A percentile compares a stretch with the other conserved stretches of the same genome.
phyloP scores from a whole-genome alignment of 2,113 vertebrate species.

The human (Homo sapiens) region DNA sequence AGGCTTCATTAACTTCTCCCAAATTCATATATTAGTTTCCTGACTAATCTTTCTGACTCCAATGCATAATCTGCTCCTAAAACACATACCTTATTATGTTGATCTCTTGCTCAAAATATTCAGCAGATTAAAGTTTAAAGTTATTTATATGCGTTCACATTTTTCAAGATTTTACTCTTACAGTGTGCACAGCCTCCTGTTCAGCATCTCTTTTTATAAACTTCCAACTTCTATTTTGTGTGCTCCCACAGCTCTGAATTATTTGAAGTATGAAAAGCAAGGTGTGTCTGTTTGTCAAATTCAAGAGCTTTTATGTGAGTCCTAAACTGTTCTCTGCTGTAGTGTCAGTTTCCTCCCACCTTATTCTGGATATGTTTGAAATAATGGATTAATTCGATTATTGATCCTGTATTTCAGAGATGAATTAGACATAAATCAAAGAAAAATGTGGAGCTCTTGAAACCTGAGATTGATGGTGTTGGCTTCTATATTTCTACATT shows the following conservation, averaged over 20 bases:
- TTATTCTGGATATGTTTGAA: neutral
- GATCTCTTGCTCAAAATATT: conserved; percentile 15
- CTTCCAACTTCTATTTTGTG: neutral
- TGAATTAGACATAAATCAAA: conserved; percentile 18
- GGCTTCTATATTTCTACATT: neutral
- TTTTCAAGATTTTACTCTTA: neutral
- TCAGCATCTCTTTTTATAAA: neutral
- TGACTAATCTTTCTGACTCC: neutral
- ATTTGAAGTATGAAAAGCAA: neutral
- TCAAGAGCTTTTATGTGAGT: neutral
- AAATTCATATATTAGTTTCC: neutral
- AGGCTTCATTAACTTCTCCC: neutral
- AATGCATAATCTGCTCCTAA: neutral
- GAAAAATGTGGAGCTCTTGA: neutral
- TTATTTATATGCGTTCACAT: neutral
- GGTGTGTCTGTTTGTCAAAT: neutral
- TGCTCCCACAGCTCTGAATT: neutral
- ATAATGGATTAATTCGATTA: conserved; percentile 33
- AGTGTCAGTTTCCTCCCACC: neutral
- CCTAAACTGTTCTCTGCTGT: neutral
- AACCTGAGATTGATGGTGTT: neutral
- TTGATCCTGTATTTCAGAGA: neutral
- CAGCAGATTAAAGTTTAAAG: neutral
- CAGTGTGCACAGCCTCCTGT: neutral
- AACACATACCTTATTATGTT: neutral